Evolutionary conservation across 92 coral and sea anemone species (phyloP).

Genomic region (Epizoanthus rinbou): DNA sequence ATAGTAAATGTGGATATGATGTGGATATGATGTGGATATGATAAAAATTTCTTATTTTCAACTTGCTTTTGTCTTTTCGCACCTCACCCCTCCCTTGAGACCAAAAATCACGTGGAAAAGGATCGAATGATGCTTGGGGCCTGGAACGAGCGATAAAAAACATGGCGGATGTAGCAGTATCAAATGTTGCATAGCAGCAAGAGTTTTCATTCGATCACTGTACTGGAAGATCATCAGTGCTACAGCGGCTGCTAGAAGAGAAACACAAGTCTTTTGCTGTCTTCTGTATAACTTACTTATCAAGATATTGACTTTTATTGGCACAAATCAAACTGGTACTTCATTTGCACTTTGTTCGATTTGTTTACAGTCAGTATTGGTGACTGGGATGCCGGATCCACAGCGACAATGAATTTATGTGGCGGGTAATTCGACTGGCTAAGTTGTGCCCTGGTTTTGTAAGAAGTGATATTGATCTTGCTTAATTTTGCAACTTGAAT

Average conservation of each 20-base stretch:
- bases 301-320: neutral
- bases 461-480: neutral
- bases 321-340: neutral
- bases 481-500: neutral
- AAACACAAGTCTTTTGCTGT: neutral
- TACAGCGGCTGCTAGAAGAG: neutral
- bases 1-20: no score
- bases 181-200: conserved; percentile 43
- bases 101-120: neutral
- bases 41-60: no score
- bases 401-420: neutral
- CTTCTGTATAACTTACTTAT: neutral
- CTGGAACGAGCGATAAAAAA: conserved; percentile 3
- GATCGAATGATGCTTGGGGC: neutral
- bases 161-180: neutral
- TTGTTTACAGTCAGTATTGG: neutral
- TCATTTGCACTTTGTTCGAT: neutral
- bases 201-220: neutral
- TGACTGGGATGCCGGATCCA: no score
- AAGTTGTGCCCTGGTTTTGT: neutral
- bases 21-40: no score
- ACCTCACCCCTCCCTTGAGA: neutral
- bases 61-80: no score
- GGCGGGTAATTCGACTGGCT: conserved; percentile 9
- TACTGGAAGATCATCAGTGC: neutral